Conservation (phyloP, 2,113 vertebrate species). For the Euleptes europaea region DNA sequence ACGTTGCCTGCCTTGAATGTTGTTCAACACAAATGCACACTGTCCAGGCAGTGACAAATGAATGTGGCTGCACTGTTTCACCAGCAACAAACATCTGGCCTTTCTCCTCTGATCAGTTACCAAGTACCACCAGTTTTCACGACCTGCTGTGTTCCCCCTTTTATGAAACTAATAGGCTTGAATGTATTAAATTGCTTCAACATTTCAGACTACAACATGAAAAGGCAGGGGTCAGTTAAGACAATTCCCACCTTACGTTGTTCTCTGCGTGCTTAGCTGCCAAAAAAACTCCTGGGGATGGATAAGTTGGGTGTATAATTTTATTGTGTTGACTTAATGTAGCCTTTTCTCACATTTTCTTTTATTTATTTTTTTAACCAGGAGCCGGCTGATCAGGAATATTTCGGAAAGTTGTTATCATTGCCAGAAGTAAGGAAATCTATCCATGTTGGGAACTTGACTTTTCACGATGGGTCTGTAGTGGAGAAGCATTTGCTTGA, state of each 20-base stretch:
- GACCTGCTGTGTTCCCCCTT: not conserved
- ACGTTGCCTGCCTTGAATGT: not conserved
- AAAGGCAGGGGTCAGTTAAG: conserved; percentile 8
- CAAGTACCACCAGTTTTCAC: not conserved
- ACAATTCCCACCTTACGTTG: not conserved
- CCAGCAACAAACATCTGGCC: conserved; percentile 9
- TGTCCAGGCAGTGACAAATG: not conserved
- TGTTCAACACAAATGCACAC: not conserved
- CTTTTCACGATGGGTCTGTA: conserved; percentile 75
- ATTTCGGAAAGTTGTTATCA: conserved; percentile 81
- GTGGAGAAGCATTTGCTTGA: conserved; percentile 83
- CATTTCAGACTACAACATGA: conserved; percentile 1
- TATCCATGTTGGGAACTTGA: conserved; percentile 85
- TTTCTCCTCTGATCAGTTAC: not conserved
- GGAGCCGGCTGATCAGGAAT: conserved; percentile 78
- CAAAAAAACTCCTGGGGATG: fast-evolving
- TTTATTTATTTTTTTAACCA: conserved; percentile 35
- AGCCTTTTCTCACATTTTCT: not conserved
- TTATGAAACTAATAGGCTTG: conserved; percentile 9
- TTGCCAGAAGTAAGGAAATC: conserved; percentile 77
- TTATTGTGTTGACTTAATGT: conserved; percentile 16
- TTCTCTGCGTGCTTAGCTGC: conserved; percentile 7
- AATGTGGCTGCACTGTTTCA: not conserved
- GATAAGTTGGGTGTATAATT: not conserved
- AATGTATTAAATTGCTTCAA: not conserved